Evolutionary conservation across 30 jellyfish, hydroid and myxozoan genomes (phyloP).

Genomic region (Hydra vulgaris): DNA sequence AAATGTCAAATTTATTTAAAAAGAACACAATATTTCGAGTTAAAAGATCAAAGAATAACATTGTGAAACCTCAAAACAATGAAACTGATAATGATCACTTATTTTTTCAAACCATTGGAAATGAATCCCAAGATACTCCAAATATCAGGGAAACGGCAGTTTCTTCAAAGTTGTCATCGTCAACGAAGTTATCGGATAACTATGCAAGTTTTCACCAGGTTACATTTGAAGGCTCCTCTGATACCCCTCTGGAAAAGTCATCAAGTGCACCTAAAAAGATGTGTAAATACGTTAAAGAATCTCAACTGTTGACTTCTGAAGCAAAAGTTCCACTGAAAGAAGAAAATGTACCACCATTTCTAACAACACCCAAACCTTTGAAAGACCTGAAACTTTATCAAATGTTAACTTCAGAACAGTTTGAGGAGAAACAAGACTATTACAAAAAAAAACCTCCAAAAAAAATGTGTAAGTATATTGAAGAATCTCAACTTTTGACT

Average conservation of each 20-base stretch:
- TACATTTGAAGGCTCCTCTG: not conserved
- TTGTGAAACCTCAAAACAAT: not conserved
- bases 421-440: not conserved
- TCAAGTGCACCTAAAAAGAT: not conserved
- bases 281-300: not conserved
- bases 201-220: not conserved
- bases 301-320: not conserved
- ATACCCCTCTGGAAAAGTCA: not conserved
- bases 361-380: not conserved
- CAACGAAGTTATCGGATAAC: not conserved
- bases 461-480: not conserved
- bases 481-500: not conserved
- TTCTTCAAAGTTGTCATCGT: not conserved
- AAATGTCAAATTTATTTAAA: not conserved
- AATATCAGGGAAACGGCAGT: not conserved
- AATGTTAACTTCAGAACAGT: not conserved
- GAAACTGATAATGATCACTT: not conserved
- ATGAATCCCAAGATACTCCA: not conserved
- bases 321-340: not conserved
- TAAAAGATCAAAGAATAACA: too few relatives aligned
- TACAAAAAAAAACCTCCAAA: not conserved
- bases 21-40: too few relatives aligned
- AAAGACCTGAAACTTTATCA: not conserved
- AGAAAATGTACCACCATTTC: not conserved
- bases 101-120: not conserved